Evolutionary conservation across 1,140 invertebrate species (phyloP).

Genomic region (Eueides isabella): DNA sequence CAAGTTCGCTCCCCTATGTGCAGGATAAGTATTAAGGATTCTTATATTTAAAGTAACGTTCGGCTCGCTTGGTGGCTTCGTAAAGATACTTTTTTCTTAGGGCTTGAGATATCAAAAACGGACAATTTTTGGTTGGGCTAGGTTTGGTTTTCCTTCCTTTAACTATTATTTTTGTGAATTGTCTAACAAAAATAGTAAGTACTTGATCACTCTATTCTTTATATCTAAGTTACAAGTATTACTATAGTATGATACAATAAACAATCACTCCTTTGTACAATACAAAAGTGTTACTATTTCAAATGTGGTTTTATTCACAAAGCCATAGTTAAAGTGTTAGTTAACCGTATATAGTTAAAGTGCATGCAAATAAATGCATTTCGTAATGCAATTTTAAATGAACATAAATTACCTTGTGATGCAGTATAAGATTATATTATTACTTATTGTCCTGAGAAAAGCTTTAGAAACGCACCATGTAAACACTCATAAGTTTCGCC

Average conservation of each 20-base stretch:
- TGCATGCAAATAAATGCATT: slow-evolving; percentile 49
- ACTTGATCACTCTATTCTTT: not conserved
- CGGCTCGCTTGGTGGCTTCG: too few relatives aligned
- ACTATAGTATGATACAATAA: too few relatives aligned
- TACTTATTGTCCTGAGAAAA: slow-evolving; percentile 30
- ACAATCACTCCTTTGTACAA: not conserved
- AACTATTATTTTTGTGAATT: too few relatives aligned
- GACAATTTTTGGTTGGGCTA: too few relatives aligned
- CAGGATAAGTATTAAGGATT: too few relatives aligned
- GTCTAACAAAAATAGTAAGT: too few relatives aligned
- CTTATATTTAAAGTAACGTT: too few relatives aligned
- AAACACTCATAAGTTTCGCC: slow-evolving; percentile 39
- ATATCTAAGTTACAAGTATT: too few relatives aligned
- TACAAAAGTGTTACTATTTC: not conserved
- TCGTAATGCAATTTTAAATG: slow-evolving; percentile 38
- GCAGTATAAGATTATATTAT: slow-evolving; percentile 32
- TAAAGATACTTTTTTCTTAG: too few relatives aligned
- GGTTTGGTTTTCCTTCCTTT: too few relatives aligned
- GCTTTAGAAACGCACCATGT: slow-evolving; percentile 37
- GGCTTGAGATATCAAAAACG: too few relatives aligned
- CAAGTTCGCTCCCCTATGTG: too few relatives aligned
- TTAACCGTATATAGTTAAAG: not conserved
- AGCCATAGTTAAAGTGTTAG: not conserved
- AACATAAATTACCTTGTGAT: slow-evolving; percentile 31
- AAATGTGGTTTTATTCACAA: not conserved